Evolutionary conservation across 2,888 invertebrate genomes (phyloP).

Genomic region (Steinernema hermaphroditum): DNA sequence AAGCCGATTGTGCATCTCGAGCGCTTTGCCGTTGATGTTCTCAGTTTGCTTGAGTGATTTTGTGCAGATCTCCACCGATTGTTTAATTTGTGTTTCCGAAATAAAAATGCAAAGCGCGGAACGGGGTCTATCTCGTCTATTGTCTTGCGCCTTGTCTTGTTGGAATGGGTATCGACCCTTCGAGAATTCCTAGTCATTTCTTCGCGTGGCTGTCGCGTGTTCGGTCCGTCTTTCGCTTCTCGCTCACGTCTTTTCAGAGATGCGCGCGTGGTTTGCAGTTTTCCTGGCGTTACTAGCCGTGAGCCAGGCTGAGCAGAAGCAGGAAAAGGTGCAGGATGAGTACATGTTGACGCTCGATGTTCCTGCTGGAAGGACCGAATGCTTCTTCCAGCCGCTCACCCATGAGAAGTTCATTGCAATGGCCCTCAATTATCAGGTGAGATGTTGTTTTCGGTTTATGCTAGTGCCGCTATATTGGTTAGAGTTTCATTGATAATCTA

Average conservation of each 20-base stretch:
- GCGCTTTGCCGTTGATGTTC: conserved; percentile 8
- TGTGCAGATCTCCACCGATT: not conserved
- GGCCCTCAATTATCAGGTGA: conserved; percentile 73
- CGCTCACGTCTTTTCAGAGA: not conserved
- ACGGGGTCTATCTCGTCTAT: not conserved
- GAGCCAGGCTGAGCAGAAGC: not conserved
- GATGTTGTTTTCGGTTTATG: not conserved
- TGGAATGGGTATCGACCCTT: not conserved
- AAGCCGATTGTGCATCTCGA: conserved; percentile 19
- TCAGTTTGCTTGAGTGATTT: not conserved
- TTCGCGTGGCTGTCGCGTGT: conserved; percentile 2
- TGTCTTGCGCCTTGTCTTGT: not conserved
- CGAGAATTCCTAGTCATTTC: conserved; percentile 4
- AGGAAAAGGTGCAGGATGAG: conserved; percentile 40
- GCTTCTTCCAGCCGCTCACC: conserved; percentile 45
- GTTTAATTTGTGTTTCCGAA: not conserved
- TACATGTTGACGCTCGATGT: conserved; percentile 43
- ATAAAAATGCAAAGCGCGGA: not conserved
- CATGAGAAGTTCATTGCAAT: conserved; percentile 42
- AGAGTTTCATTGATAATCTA: no score
- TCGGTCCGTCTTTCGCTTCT: not conserved
- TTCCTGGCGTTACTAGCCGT: not conserved
- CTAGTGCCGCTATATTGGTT: conserved; percentile 33
- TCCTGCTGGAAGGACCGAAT: conserved; percentile 44
- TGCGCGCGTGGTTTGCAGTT: not conserved